Evolutionary conservation across 2,113 vertebrate species (phyloP), one percentile per base, ranked within the genome.

Genomic region (Mustela lutreola): DNA sequence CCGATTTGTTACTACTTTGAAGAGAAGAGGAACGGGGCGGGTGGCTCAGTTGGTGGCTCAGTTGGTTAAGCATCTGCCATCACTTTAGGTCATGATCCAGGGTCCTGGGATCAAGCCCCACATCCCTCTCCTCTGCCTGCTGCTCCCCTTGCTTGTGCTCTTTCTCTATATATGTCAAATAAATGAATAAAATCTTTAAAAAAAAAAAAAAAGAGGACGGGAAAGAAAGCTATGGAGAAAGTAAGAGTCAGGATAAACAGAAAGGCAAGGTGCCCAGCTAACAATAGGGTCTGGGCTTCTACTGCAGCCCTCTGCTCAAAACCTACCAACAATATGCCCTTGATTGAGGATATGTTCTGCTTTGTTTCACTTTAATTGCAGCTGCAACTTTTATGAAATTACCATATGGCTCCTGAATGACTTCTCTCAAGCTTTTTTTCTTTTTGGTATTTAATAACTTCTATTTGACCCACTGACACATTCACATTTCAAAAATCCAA

Each of bases 401-500:
- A 36, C 75, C 39, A 22, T 75, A 56, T 56, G 42, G 48, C 42
- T 89, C 56, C 71, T 65, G 31, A 89, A 85, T 65, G 62, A 78
- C 62, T 89, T 92, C 39, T 92, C 62, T 80, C 31, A 73, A 86
- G 28, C 2, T 24, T 95, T 45, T 85, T 94, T 75, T 71, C 56
- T 92, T 97, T 96, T 56, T 92, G n/a, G 28, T 78, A 28, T 63
- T n/a, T 80, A 81, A 36, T 71, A 80, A 80, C 62, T 94, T 62
- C 65, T 50, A 48, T 84, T 84, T 89, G 60, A 67, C 53, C 24
- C 58, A 50, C 45, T 70, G 50, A 71, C 76, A 83, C 0, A 42
- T 21, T 92, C 65, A 42, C 39, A 39, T 92, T 83, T 95, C 80
- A 94, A 60, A 96, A 95, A 90, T 90, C 50, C 87, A 95, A 80